Evolutionary conservation across 2,888 invertebrate species (phyloP).

Genomic region (Lasioglossum marginatum): DNA sequence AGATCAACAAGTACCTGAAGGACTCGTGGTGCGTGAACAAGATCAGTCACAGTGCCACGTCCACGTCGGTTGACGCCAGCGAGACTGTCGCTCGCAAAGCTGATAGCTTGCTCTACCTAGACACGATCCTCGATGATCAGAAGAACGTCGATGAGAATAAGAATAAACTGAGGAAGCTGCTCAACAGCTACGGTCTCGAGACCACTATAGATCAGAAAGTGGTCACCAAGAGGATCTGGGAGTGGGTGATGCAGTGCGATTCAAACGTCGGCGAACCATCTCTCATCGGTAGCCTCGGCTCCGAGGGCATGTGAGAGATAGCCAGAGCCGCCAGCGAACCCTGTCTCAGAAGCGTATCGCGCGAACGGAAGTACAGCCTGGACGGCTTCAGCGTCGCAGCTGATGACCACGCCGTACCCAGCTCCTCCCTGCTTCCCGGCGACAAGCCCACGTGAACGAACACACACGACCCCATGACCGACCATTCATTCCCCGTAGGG

Average conservation of each 20-base stretch:
- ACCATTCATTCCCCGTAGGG: background rate
- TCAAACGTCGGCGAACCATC: constrained; percentile 78
- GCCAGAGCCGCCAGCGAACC: constrained; percentile 79
- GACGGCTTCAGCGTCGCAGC: constrained; percentile 46
- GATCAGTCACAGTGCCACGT: constrained; percentile 85
- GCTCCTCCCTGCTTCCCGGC: background rate
- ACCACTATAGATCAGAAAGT: constrained; percentile 88
- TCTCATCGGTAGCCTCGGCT: constrained; percentile 70
- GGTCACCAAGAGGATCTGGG: constrained; percentile 88
- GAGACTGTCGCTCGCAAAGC: constrained; percentile 80
- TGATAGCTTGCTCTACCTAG: constrained; percentile 86
- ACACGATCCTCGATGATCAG: constrained; percentile 85
- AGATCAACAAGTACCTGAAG: constrained; percentile 87
- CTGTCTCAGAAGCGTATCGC: constrained; percentile 64
- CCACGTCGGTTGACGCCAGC: constrained; percentile 84
- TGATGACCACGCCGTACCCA: constrained; percentile 17
- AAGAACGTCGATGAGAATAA: constrained; percentile 86
- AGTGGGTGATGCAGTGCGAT: constrained; percentile 88
- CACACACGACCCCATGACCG: background rate
- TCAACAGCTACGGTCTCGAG: constrained; percentile 88
- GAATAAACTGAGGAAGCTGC: constrained; percentile 85
- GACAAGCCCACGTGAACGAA: background rate
- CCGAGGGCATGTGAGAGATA: constrained; percentile 79
- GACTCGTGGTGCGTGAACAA: constrained; percentile 87
- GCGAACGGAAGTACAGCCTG: constrained; percentile 71